Evolutionary conservation across 1,140 invertebrate species (phyloP).

Genomic region (Vollenhovia emeryi): DNA sequence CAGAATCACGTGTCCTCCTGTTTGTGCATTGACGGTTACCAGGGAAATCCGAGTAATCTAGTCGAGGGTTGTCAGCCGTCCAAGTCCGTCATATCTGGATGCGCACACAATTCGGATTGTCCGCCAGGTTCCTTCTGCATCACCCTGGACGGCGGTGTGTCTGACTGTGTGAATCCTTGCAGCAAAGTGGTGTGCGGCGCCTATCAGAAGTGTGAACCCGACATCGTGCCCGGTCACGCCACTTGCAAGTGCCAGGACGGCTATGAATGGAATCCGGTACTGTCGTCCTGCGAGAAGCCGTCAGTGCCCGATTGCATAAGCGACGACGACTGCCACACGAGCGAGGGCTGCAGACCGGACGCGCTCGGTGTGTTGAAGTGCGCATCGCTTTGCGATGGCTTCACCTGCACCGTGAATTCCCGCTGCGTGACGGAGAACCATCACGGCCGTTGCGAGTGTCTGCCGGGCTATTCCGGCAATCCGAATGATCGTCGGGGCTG

Average conservation of each 20-base stretch:
- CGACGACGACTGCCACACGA: constrained; percentile 90
- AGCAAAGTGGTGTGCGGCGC: constrained; percentile 91
- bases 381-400: constrained; percentile 90
- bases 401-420: constrained; percentile 93
- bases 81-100: constrained; percentile 86
- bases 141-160: constrained; percentile 86
- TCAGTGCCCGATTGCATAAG: constrained; percentile 92
- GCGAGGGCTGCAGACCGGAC: constrained; percentile 91
- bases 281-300: constrained; percentile 93
- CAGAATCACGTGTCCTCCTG: constrained; percentile 94
- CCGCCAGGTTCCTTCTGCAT: constrained; percentile 87
- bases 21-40: constrained; percentile 92
- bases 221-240: constrained; percentile 87
- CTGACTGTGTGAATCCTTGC: constrained; percentile 92
- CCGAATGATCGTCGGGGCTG: constrained; percentile 96
- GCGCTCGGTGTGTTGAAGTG: constrained; percentile 95
- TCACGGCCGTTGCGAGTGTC: constrained; percentile 92
- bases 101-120: constrained; percentile 91
- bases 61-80: constrained; percentile 91
- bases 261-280: constrained; percentile 93
- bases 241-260: constrained; percentile 91
- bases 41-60: constrained; percentile 92
- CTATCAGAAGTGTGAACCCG: constrained; percentile 92
- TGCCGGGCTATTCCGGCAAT: constrained; percentile 93
- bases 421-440: constrained; percentile 91